Percentiles rank a stretch among this genome's conserved stretches.
Conservation (phyloP, 2,888 invertebrate species). For the Andrena praecox region DNA sequence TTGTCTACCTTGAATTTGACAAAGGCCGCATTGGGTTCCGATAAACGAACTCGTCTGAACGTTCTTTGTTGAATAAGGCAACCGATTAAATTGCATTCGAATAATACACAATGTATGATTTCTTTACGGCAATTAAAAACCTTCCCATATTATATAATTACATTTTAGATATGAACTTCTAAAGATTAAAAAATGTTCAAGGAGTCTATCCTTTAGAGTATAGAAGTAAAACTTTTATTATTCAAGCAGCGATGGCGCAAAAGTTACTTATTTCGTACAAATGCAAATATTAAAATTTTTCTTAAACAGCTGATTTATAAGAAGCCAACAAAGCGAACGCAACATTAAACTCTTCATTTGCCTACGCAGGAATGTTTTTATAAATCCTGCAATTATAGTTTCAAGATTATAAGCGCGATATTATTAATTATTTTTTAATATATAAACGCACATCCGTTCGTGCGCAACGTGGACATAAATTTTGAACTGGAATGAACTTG, state of each 20-base stretch:
- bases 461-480: not conserved
- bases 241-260: too few species aligned
- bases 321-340: too few species aligned
- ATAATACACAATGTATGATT: not conserved
- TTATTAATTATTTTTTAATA: not conserved
- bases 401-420: not conserved
- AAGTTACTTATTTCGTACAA: too few species aligned
- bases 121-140: not conserved
- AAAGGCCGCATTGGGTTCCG: conserved; percentile 54
- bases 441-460: not conserved
- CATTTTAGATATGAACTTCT: not conserved
- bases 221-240: too few species aligned
- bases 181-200: not conserved
- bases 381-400: too few species aligned
- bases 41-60: not conserved
- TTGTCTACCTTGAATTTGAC: conserved; percentile 66
- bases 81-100: not conserved
- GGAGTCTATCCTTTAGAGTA: too few species aligned
- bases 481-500: conserved; percentile 38
- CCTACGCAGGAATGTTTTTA: too few species aligned
- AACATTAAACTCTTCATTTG: too few species aligned
- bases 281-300: too few species aligned
- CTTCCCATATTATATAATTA: not conserved
- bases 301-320: too few species aligned
- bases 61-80: conserved; percentile 14